Base-by-base conservation (phyloP, 2,797 vertebrate genomes). In the Clarias pachynema region DNA sequence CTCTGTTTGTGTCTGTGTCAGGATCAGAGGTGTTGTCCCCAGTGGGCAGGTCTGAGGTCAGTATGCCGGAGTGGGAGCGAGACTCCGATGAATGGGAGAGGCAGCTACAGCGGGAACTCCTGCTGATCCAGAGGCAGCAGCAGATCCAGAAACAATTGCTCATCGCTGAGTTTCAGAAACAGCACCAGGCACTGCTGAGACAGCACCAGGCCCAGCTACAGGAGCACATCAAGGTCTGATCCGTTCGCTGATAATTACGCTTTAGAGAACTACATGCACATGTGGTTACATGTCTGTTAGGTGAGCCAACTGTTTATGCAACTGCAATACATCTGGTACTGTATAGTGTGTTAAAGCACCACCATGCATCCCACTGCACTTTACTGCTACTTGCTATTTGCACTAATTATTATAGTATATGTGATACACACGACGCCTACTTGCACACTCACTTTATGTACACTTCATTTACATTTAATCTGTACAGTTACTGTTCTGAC, bases 131-230 rank as follows among this genome's bases (percentile, higher is more conserved):
- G 91, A 96, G 97, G 87, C 96, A 97, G 91, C 96, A 97, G 87
- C 96, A 97, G 86, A 96, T 97, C 88, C 96, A 97, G 92, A 97
- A 97, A 86, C 96, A 97, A 74, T 94, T 97, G 85, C 94, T 97
- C 86, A 96, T 97, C 44, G 95, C 96, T 0, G 96, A 97, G 88
- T 97, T 97, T 91, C 96, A 97, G 92, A 96, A 97, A 82, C 96
- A 97, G 89, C 96, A 97, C 62, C 96, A 97, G 89, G 96, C 96
- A 86, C 87, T 97, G 90, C 95, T 96, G 1, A 91, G 96, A 37
- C 96, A 97, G 87, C 96, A 97, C 86, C 96, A 97, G 90, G 96
- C 96, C 44, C 96, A 97, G 88, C 95, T 97, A 24, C 95, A 96
- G 92, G 96, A 97, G 82, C 96, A 97, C 89, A 95, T 97, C 90